Evolutionary conservation across 2,888 invertebrate genomes (phyloP).

Genomic region (Coremacera marginata): DNA sequence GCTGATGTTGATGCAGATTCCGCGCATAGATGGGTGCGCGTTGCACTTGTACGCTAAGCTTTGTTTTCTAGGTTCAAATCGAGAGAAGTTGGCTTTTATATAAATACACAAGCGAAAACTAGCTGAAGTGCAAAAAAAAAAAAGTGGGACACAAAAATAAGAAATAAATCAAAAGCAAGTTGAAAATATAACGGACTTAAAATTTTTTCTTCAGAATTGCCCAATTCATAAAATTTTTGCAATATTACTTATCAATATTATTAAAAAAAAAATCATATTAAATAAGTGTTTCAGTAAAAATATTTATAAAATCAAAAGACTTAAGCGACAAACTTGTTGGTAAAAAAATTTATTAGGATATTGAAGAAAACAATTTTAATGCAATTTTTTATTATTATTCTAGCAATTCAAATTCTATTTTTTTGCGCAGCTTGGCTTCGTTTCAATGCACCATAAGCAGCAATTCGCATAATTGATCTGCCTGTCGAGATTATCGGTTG

Average conservation of each 20-base stretch:
- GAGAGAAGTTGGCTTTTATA: neutral
- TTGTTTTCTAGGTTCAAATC: neutral
- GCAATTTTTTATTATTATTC: neutral
- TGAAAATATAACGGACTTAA: neutral
- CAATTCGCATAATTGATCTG: slow-evolving; percentile 11
- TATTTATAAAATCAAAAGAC: too few species aligned
- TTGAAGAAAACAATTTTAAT: too few species aligned
- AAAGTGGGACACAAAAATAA: neutral
- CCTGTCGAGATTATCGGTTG: slow-evolving; percentile 1
- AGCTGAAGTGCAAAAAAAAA: neutral
- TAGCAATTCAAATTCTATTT: neutral
- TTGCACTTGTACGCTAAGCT: slow-evolving; percentile 23
- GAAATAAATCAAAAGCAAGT: neutral
- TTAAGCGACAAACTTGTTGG: too few species aligned
- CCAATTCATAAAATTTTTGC: too few species aligned
- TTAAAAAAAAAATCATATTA: too few species aligned
- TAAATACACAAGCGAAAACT: neutral
- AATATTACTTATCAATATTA: too few species aligned
- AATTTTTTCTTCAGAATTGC: too few species aligned
- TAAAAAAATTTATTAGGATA: too few species aligned
- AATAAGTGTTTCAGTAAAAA: too few species aligned
- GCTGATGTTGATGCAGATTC: slow-evolving; percentile 30
- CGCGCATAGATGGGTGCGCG: slow-evolving; percentile 33
- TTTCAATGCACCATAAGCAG: neutral
- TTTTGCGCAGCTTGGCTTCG: neutral